Percentiles rank a stretch among this genome's conserved stretches.
phyloP scores from a whole-genome alignment of 1,140 invertebrate genomes.

The Rhizoglyphus robini region DNA sequence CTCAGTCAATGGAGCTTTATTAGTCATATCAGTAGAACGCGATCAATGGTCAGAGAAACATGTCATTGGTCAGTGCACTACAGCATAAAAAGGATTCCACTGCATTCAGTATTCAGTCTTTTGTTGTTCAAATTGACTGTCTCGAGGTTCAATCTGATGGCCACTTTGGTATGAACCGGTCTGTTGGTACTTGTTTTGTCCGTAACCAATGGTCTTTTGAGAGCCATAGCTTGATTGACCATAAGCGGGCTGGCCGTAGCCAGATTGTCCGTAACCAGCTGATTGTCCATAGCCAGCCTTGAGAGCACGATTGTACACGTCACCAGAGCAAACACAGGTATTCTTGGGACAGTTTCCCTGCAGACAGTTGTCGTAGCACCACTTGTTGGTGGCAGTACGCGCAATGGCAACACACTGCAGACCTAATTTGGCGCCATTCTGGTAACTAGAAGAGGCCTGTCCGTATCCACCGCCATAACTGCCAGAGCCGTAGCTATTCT shows the following conservation, averaged over 20 bases:
- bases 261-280: neutral
- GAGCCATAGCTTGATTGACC: neutral
- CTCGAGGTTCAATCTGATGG: too few relatives aligned
- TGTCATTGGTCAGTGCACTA: too few relatives aligned
- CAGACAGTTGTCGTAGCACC: constrained; percentile 9
- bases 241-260: neutral
- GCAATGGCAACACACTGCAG: neutral
- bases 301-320: neutral
- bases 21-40: too few relatives aligned
- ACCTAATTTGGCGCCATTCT: neutral
- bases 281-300: neutral
- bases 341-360: neutral
- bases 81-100: too few relatives aligned
- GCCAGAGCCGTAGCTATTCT: neutral
- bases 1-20: too few relatives aligned
- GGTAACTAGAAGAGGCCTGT: neutral
- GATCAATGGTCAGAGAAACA: too few relatives aligned
- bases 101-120: too few relatives aligned
- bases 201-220: neutral
- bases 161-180: neutral
- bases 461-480: neutral
- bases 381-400: neutral
- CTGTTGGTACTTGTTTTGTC: neutral
- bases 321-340: neutral
- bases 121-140: too few relatives aligned